Percentiles rank a stretch among this genome's conserved stretches.
Evolutionary conservation across 2,113 vertebrate genomes (phyloP).

Genomic region (Lota lota): DNA sequence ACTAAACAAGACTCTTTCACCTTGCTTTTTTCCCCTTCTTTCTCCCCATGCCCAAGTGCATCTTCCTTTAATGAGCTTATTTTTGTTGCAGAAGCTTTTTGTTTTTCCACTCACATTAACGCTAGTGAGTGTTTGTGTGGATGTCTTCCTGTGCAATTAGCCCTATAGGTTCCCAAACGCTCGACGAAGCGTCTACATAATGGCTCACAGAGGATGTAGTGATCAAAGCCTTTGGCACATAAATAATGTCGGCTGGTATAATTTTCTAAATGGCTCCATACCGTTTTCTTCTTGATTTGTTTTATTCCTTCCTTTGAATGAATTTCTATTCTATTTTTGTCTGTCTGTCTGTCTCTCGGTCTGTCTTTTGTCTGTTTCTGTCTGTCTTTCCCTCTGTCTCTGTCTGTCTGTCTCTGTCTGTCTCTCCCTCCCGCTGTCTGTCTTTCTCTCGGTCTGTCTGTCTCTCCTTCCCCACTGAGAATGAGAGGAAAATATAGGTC

Average conservation of each 20-base stretch:
- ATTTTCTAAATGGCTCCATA: constrained; percentile 46
- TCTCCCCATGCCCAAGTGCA: not conserved
- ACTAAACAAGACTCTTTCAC: constrained; percentile 37
- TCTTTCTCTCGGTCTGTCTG: constrained; percentile 1
- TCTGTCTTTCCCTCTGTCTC: not conserved
- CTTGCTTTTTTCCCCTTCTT: constrained; percentile 13
- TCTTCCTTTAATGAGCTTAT: constrained; percentile 47
- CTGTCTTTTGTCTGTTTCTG: not conserved
- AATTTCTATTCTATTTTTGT: not conserved
- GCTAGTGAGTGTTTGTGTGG: constrained; percentile 21
- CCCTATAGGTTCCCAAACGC: constrained; percentile 19
- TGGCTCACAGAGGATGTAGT: constrained; percentile 26
- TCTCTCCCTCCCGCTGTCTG: too few relatives aligned
- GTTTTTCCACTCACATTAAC: not conserved
- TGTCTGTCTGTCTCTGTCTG: too few relatives aligned
- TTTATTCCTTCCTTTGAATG: constrained; percentile 7
- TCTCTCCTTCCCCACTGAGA: constrained; percentile 27
- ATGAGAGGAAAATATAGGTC: constrained; percentile 63
- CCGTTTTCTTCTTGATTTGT: constrained; percentile 10
- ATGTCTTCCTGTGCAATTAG: constrained; percentile 35
- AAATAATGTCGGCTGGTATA: constrained; percentile 29
- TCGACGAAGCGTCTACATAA: constrained; percentile 19
- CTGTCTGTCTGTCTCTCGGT: not conserved
- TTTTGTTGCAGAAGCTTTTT: constrained; percentile 24
- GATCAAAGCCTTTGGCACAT: constrained; percentile 33